These are phyloP conservation scores for Antennarius striatus DNA, from an alignment of 2,113 vertebrate species.

Conservation along the genomic window DNA sequence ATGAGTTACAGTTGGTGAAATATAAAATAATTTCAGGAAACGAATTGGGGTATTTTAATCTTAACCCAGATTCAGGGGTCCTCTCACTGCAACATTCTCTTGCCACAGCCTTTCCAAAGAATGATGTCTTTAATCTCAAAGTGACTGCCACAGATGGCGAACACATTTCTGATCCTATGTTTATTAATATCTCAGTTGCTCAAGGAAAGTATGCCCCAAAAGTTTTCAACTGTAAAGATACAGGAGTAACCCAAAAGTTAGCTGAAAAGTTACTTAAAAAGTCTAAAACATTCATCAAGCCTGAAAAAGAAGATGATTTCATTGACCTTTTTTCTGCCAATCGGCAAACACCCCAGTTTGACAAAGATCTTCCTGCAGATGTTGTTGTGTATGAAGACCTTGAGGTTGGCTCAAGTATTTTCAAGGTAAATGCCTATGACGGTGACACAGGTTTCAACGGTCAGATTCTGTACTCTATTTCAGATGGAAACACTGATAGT, in stretches of 20 bases:
- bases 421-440: conserved; percentile 90
- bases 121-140: conserved; percentile 86
- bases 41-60: conserved; percentile 89
- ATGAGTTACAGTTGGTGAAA: conserved; percentile 93
- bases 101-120: conserved; percentile 82
- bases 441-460: conserved; percentile 96
- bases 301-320: conserved; percentile 91
- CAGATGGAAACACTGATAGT: conserved; percentile 90
- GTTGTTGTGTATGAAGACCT: conserved; percentile 89
- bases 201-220: conserved; percentile 87
- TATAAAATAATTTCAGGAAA: conserved; percentile 97
- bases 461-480: conserved; percentile 89
- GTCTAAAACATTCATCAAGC: conserved; percentile 88
- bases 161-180: conserved; percentile 93
- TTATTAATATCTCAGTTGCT: conserved; percentile 92
- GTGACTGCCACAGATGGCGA: conserved; percentile 97
- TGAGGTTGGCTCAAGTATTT: conserved; percentile 83
- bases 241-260: conserved; percentile 91
- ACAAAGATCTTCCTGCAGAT: conserved; percentile 90
- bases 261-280: conserved; percentile 96
- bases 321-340: conserved; percentile 95
- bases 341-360: conserved; percentile 92
- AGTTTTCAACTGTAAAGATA: conserved; percentile 92
- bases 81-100: conserved; percentile 87
- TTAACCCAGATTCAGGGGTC: conserved; percentile 95